Percentiles rank a stretch among this genome's conserved stretches.
These are phyloP conservation scores for Acleris emargana DNA, from an alignment of 2,888 invertebrate species.

Conservation along the genomic window DNA sequence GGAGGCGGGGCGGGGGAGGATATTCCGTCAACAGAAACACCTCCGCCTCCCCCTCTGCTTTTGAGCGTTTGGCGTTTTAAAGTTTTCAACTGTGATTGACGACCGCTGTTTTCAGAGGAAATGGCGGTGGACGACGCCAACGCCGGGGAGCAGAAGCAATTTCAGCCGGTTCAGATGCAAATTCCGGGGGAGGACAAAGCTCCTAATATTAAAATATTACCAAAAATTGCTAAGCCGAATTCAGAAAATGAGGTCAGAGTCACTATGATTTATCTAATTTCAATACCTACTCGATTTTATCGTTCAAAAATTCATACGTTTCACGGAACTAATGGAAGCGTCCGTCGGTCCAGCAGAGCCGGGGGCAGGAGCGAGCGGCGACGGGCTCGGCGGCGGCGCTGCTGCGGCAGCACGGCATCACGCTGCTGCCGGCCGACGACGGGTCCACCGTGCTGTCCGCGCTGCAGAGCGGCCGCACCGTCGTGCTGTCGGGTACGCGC, in stretches of 20 bases:
- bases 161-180: constrained; percentile 3
- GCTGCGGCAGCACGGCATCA: constrained; percentile 93
- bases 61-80: too few species aligned
- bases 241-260: constrained; percentile 5
- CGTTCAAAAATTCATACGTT: too few species aligned
- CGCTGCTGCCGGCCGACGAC: constrained; percentile 92
- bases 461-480: constrained; percentile 92
- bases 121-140: constrained; percentile 18
- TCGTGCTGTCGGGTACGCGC: constrained; percentile 88
- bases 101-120: constrained; percentile 25
- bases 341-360: too few species aligned
- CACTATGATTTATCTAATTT: background rate
- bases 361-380: too few species aligned
- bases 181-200: constrained; percentile 6
- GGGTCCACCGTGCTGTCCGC: constrained; percentile 89
- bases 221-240: constrained; percentile 5
- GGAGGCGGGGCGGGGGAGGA: too few species aligned
- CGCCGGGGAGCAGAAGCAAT: constrained; percentile 1
- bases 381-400: constrained; percentile 82
- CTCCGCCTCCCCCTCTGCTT: too few species aligned
- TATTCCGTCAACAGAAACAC: too few species aligned
- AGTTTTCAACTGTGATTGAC: too few species aligned
- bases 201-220: background rate
- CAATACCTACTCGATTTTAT: too few species aligned
- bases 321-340: too few species aligned